Percentiles rank a stretch among this genome's conserved stretches.
phyloP scores from a whole-genome alignment of 1,140 invertebrate genomes.

The Drosophila aff. region DNA sequence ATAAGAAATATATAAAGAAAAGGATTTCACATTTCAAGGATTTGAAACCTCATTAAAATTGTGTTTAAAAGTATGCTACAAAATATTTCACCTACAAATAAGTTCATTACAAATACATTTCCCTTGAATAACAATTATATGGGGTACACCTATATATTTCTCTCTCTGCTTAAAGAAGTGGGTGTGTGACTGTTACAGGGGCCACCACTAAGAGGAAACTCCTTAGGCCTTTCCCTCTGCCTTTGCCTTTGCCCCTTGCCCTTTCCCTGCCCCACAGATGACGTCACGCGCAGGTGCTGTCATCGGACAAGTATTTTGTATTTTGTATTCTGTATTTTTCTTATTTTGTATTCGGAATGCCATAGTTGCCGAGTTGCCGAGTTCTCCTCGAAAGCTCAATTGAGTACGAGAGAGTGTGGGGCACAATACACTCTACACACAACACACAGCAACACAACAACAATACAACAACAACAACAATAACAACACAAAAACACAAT shows the following conservation, averaged over 20 bases:
- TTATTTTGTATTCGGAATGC: constrained; percentile 5
- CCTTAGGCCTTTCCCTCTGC: constrained; percentile 1
- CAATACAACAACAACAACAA: neutral
- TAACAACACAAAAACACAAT: neutral
- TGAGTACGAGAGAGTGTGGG: constrained; percentile 1
- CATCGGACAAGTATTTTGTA: constrained; percentile 56
- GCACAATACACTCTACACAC: neutral
- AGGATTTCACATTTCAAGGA: neutral
- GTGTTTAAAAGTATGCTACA: neutral
- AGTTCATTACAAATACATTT: neutral
- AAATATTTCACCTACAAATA: neutral
- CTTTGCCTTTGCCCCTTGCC: neutral
- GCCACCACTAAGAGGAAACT: neutral
- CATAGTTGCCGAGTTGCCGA: neutral
- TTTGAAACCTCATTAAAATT: neutral
- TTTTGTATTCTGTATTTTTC: constrained; percentile 32
- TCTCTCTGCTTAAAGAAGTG: constrained; percentile 1
- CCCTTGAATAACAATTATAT: neutral
- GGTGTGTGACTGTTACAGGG: constrained; percentile 10
- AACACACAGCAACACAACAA: constrained; percentile 1
- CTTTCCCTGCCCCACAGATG: constrained; percentile 19
- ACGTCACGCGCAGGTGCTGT: constrained; percentile 57
- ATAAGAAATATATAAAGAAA: neutral
- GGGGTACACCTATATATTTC: neutral
- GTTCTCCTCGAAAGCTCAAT: constrained; percentile 21